Evolutionary conservation across 1,140 invertebrate species (phyloP).

Genomic region (Drosophila paulistorum): DNA sequence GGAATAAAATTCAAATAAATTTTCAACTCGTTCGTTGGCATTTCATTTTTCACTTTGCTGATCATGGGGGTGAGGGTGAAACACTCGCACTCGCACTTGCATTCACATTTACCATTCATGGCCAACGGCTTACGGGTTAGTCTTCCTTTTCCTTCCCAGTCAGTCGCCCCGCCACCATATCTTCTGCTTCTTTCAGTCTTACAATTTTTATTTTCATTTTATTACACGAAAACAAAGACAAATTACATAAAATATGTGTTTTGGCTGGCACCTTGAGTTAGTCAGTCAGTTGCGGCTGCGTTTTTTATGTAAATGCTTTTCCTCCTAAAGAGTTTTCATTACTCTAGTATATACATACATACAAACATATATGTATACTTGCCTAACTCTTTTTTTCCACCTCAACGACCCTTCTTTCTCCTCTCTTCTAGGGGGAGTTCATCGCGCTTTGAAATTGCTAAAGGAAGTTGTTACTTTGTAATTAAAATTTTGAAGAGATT

Average conservation of each 20-base stretch:
- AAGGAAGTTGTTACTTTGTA: slow-evolving; percentile 81
- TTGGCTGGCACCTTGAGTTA: slow-evolving; percentile 69
- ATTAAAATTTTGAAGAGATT: slow-evolving; percentile 77
- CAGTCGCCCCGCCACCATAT: neutral
- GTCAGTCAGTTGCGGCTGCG: slow-evolving; percentile 43
- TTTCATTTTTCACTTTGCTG: slow-evolving; percentile 70
- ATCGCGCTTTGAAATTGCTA: slow-evolving; percentile 78
- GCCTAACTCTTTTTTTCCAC: neutral
- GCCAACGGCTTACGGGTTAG: slow-evolving; percentile 27
- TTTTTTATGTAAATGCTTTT: slow-evolving; percentile 70
- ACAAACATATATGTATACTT: too few species aligned
- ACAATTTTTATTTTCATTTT: slow-evolving; percentile 74
- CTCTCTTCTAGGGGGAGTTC: slow-evolving; percentile 47
- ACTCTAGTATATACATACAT: neutral
- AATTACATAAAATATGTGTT: slow-evolving; percentile 80
- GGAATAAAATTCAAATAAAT: slow-evolving; percentile 82
- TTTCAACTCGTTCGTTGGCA: slow-evolving; percentile 66
- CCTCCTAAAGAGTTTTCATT: slow-evolving; percentile 8
- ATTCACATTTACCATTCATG: slow-evolving; percentile 40
- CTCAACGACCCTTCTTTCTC: neutral
- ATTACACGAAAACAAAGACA: slow-evolving; percentile 81
- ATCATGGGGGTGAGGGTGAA: slow-evolving; percentile 56
- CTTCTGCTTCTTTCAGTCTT: slow-evolving; percentile 16
- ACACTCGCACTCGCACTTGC: slow-evolving; percentile 41
- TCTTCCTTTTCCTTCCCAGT: slow-evolving; percentile 47